Percentiles rank a stretch among this genome's conserved stretches.
These are phyloP conservation scores for Amblyopsis hoosieri DNA, from an alignment of 2,797 vertebrate species.

Conservation along the genomic window DNA sequence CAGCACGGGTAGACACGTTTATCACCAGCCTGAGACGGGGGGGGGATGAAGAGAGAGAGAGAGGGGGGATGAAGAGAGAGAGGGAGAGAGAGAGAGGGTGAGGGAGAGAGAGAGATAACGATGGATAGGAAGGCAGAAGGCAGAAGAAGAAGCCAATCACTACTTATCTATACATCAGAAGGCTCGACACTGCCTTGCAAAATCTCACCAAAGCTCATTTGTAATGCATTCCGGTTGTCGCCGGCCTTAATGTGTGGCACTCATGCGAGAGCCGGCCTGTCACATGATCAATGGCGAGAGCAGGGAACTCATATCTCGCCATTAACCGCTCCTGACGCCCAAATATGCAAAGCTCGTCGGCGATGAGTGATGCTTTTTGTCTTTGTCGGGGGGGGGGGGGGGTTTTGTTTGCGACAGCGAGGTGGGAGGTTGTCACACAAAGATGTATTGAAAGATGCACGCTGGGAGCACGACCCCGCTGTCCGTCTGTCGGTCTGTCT, in stretches of 20 bases:
- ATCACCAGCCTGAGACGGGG: slow-evolving; percentile 41
- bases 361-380: slow-evolving; percentile 72
- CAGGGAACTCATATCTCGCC: slow-evolving; percentile 73
- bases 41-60: slow-evolving; percentile 1
- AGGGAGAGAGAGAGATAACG: neutral
- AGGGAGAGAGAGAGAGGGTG: neutral
- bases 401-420: slow-evolving; percentile 27
- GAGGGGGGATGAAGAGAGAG: neutral
- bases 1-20: slow-evolving; percentile 52
- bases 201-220: slow-evolving; percentile 74
- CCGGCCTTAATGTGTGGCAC: slow-evolving; percentile 69
- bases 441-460: slow-evolving; percentile 71
- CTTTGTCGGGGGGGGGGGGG: too few relatives aligned
- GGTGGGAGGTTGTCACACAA: slow-evolving; percentile 54
- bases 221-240: slow-evolving; percentile 78
- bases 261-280: slow-evolving; percentile 69
- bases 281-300: slow-evolving; percentile 75
- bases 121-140: slow-evolving; percentile 9
- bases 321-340: slow-evolving; percentile 73
- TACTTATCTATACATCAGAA: slow-evolving; percentile 63
- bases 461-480: too few relatives aligned
- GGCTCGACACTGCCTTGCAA: slow-evolving; percentile 57
- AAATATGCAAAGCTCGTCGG: slow-evolving; percentile 65
- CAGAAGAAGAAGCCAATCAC: slow-evolving; percentile 30
- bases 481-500: too few relatives aligned